These are phyloP conservation scores for Branchellion lobata DNA, from an alignment of 2,888 invertebrate genomes.

Conservation along the genomic window DNA sequence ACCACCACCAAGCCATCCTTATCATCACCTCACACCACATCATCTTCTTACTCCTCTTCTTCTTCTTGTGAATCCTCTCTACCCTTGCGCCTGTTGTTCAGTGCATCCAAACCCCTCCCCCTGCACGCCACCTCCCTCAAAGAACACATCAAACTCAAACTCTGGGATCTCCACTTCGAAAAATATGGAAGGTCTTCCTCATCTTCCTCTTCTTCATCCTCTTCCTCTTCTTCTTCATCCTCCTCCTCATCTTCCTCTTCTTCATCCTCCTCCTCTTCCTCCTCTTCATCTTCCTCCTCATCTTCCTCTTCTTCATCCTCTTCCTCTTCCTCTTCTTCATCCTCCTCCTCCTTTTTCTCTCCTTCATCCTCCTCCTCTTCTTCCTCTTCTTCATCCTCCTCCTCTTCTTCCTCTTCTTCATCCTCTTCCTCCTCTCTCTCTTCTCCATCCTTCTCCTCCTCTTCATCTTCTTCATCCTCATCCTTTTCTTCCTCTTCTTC, in stretches of 20 bases:
- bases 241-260: background rate
- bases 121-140: background rate
- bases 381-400: no score
- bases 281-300: background rate
- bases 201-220: slow-evolving; percentile 3
- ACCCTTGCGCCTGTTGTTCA: no score
- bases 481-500: no score
- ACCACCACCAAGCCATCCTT: no score
- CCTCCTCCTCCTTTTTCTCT: background rate
- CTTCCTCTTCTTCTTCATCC: background rate
- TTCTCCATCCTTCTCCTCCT: background rate
- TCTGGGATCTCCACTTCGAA: background rate
- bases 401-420: slow-evolving; percentile 8
- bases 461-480: background rate
- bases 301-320: slow-evolving; percentile 3
- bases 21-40: background rate
- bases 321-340: background rate
- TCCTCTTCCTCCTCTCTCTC: background rate
- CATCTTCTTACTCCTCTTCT: no score
- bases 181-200: background rate
- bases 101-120: no score
- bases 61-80: no score
- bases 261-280: no score
- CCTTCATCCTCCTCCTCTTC: no score
- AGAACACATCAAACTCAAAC: background rate